Evolutionary conservation across 2,888 invertebrate genomes (phyloP).

Genomic region (Plebejus argus): DNA sequence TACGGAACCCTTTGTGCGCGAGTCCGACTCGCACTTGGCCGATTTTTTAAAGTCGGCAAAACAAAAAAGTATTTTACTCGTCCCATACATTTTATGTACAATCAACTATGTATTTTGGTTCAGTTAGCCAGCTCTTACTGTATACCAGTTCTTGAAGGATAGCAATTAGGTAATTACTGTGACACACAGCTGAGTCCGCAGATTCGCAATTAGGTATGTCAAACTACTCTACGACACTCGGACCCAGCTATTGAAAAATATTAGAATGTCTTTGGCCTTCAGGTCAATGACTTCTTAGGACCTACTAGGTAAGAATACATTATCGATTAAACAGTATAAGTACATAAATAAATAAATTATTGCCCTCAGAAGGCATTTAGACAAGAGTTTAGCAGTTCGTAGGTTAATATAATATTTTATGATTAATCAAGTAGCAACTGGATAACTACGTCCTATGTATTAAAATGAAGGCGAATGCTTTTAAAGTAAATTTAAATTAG

Average conservation of each 20-base stretch:
- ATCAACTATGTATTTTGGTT: no score
- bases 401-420: no score
- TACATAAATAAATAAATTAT: no score
- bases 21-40: not conserved
- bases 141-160: not conserved
- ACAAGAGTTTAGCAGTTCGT: no score
- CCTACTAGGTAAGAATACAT: not conserved
- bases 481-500: no score
- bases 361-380: no score
- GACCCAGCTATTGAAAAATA: not conserved
- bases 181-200: not conserved
- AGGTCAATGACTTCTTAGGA: conserved; percentile 6
- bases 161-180: not conserved
- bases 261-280: conserved; percentile 1
- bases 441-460: no score
- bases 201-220: not conserved
- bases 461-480: no score
- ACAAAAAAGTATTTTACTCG: no score
- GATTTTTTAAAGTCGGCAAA: not conserved
- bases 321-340: not conserved
- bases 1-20: not conserved
- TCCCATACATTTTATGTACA: no score
- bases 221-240: not conserved
- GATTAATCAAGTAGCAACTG: no score
- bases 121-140: no score